Evolutionary conservation across 2,888 invertebrate species (phyloP), one percentile per base, ranked within the genome.

Genomic region (Macrostomum cliftonense): DNA sequence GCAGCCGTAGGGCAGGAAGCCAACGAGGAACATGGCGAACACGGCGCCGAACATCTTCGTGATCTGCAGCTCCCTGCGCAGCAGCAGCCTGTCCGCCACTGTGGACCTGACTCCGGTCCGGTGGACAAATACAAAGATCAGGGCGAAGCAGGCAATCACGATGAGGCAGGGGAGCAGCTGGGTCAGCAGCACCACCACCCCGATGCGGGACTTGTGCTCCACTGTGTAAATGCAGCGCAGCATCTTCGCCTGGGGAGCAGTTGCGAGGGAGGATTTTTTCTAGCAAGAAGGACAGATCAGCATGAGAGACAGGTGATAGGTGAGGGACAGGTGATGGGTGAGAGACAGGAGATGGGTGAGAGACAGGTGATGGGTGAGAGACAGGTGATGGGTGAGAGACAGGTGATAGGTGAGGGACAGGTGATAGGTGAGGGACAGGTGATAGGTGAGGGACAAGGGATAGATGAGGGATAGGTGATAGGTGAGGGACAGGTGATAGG

Each of bases 1-100:
- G 17, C 63, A 59, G 20, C 64, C 63, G 51, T 67, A 67, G 1
- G 65, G 65, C 37, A 66, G 54, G 53, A 64, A 67, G 28, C 65
- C 67, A 36, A 65, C 54, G 52, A 66, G 57, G 43, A 67, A 64
- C 45, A 65, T 57, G 28, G 65, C 54, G 47, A 67, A 67, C 14
- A 66, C 63, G 54, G 66, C 60, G 46, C 65, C 67, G 55, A 67
- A 67, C 67, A 67, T 67, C 55, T 65, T 66, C n/a, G 67, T 67
- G 42, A 67, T 66, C 54, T 64, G 64, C 42, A 67, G 62, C 53
- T 67, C 67, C 13, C 65, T 57, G 44, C 61, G 54, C 12, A 65
- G 56, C 61, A 61, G 61, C 39, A 61, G 60, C 43, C 61, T 54
- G 19, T 50, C 50, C 2, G 21, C 13, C 14, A 17, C 47, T 17